Conservation (phyloP, 2,888 invertebrate genomes). For the Oscheius myriophilus region DNA sequence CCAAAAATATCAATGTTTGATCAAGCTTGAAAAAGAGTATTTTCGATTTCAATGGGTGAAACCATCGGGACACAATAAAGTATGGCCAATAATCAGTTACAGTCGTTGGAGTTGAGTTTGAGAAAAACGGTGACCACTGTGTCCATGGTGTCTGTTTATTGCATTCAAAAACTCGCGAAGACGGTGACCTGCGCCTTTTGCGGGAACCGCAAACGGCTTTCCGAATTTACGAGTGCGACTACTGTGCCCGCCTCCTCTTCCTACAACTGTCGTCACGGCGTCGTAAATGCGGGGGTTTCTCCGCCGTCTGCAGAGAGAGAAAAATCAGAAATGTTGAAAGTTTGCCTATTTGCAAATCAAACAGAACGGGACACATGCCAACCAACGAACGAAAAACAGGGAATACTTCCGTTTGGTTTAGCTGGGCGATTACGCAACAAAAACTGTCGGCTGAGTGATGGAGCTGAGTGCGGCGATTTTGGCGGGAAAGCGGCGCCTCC, state of each 20-base stretch:
- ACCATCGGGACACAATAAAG: too few relatives aligned
- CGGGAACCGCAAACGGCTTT: slow-evolving; percentile 26
- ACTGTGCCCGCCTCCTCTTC: slow-evolving; percentile 10
- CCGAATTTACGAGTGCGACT: slow-evolving; percentile 28
- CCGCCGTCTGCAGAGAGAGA: background rate
- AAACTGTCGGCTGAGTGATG: too few relatives aligned
- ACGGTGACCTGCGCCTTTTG: slow-evolving; percentile 24
- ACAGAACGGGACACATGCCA: slow-evolving; percentile 13
- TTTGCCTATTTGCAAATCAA: slow-evolving; percentile 14
- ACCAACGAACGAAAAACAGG: background rate
- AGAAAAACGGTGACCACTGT: too few relatives aligned
- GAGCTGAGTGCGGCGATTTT: slow-evolving; percentile 16
- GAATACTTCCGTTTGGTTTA: too few relatives aligned
- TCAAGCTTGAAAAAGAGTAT: too few relatives aligned
- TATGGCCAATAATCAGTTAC: too few relatives aligned
- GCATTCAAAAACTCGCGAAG: slow-evolving; percentile 9
- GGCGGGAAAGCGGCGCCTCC: background rate
- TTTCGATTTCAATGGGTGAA: too few relatives aligned
- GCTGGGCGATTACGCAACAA: too few relatives aligned
- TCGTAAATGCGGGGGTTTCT: slow-evolving; percentile 5
- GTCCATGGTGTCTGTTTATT: too few relatives aligned
- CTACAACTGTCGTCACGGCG: background rate
- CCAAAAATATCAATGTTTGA: too few relatives aligned
- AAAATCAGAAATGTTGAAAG: slow-evolving; percentile 5
- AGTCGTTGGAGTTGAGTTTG: too few relatives aligned